Conservation (phyloP, 64 coral and sea anemone species). For the Cladopsammia gracilis region DNA sequence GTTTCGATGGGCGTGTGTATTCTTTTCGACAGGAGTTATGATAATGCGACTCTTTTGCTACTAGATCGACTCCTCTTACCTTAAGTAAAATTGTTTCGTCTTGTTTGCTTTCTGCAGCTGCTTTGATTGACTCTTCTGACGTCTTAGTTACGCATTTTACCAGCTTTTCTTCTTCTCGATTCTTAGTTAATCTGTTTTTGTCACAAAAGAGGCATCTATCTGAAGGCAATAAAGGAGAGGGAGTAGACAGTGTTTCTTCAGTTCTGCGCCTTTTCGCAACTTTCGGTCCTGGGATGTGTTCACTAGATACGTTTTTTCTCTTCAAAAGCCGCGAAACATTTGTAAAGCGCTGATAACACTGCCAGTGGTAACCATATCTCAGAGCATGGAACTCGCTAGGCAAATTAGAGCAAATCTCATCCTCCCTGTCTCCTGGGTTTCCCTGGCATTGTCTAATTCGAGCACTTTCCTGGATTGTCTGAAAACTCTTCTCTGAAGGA, state of each 20-base stretch:
- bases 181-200: constrained; percentile 21
- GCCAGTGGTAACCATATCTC: neutral
- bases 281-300: neutral
- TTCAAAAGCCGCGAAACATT: neutral
- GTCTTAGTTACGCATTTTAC: constrained; percentile 13
- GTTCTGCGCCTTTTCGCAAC: constrained; percentile 22
- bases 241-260: neutral
- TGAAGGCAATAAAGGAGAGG: constrained; percentile 3
- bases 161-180: neutral
- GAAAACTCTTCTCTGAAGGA: neutral
- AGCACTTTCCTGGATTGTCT: neutral
- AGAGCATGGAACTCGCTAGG: neutral
- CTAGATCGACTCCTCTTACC: constrained; percentile 9
- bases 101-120: neutral
- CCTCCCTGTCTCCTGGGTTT: neutral
- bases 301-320: neutral
- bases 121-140: neutral
- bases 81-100: constrained; percentile 9
- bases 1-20: constrained; percentile 15
- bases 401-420: constrained; percentile 1
- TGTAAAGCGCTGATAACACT: neutral
- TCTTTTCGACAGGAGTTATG: constrained; percentile 30
- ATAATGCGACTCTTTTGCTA: constrained; percentile 16
- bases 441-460: neutral
- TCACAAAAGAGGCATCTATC: constrained; percentile 32